Base-by-base conservation (phyloP, 2,113 vertebrate species). In the Macaca mulatta region DNA sequence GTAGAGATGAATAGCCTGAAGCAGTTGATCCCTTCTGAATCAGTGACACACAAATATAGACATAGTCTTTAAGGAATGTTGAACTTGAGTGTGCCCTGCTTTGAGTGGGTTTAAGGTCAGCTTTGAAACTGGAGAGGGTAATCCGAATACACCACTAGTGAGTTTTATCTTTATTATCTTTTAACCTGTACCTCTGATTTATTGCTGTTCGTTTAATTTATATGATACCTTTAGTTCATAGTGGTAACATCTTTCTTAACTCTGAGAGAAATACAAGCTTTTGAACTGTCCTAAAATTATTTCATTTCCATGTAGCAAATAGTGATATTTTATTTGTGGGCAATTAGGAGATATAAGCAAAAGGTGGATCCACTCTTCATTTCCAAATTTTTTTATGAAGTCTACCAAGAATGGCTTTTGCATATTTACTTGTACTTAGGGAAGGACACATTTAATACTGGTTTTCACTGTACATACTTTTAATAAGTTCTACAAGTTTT, bases 381-480 rank as follows among this genome's bases (percentile, higher is more conserved):
- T 94, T 72, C 67, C 40, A n/a, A 81, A 43, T 14, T 22, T 78
- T 52, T 93, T 69, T 81, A 72, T 69, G 16, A 84, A 43, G 1
- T 55, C 16, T 70, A 7, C 5, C 93, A 40, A 61, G 8, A 79
- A 92, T 80, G 10, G 4, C 12, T 83, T 93, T 61, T 78, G 3
- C 4, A 80, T 80, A 70, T 79, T 80, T 93, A 87, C 14, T 96
- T 95, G 43, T 57, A 6, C 23, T 77, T 96, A 96, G 30, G 13
- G 3, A 84, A 87, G 6, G 6, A 22, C 25, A 82, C 13, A 52
- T 75, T 92, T 85, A 95, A 72, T 92, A 77, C 85, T 93, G 80
- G 10, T 55, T 92, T 83, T 87, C 27, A 70, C 18, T 85, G 16
- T 95, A 20, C 13, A 91, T 48, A 48, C 35, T 84, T 93, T 78